These are phyloP conservation scores for Istiophorus platypterus DNA, from an alignment of 2,113 vertebrate species.

Conservation along the genomic window DNA sequence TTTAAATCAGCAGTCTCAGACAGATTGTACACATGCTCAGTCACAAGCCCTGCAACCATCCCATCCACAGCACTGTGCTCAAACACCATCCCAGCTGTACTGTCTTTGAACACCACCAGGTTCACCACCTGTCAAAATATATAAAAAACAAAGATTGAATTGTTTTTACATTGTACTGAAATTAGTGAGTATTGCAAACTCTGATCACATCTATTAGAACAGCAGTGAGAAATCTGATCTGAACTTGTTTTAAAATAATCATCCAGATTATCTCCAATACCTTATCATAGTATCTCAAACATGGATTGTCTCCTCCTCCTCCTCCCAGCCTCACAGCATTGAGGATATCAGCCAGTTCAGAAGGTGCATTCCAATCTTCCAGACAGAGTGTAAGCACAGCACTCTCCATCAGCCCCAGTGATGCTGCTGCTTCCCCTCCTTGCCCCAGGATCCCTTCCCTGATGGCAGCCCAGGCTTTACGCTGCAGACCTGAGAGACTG, in stretches of 20 bases:
- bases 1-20: constrained; percentile 80
- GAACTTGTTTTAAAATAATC: background rate
- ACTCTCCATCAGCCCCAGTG: constrained; percentile 84
- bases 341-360: constrained; percentile 77
- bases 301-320: constrained; percentile 55
- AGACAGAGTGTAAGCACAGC: constrained; percentile 81
- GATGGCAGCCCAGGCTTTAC: constrained; percentile 77
- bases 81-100: constrained; percentile 83
- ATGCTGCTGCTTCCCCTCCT: constrained; percentile 71
- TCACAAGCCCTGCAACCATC: constrained; percentile 84
- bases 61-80: constrained; percentile 87
- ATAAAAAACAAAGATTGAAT: constrained; percentile 10
- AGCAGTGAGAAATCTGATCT: background rate
- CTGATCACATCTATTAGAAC: background rate
- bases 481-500: constrained; percentile 78
- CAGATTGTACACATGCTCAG: constrained; percentile 76
- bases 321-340: constrained; percentile 81
- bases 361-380: constrained; percentile 77
- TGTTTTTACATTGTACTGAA: background rate
- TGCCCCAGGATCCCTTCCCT: constrained; percentile 75
- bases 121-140: constrained; percentile 80
- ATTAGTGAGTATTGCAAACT: background rate
- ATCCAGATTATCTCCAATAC: constrained; percentile 56
- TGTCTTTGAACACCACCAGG: constrained; percentile 84
- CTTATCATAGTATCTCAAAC: constrained; percentile 86